phyloP scores from a whole-genome alignment of 2,888 invertebrate species.

The Dryomyza anilis region DNA sequence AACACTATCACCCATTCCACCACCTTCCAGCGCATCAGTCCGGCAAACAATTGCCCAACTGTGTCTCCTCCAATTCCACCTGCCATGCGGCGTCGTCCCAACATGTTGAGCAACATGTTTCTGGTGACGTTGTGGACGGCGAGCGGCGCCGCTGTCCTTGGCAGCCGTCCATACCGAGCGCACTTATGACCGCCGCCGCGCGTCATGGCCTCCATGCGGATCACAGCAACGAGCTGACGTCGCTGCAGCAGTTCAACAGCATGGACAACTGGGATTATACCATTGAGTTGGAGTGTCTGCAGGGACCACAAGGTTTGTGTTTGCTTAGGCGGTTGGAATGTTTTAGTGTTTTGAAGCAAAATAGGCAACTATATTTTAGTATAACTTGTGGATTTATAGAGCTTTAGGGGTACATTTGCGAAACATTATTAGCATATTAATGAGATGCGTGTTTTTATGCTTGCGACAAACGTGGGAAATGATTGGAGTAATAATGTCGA shows the following conservation, averaged over 20 bases:
- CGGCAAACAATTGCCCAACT: background rate
- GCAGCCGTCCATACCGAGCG: constrained; percentile 33
- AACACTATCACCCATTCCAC: background rate
- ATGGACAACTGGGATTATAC: constrained; percentile 86
- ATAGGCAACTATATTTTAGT: too few relatives aligned
- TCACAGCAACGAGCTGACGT: constrained; percentile 19
- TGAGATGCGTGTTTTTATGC: too few relatives aligned
- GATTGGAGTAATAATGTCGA: too few relatives aligned
- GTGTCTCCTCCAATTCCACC: background rate
- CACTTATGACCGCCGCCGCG: constrained; percentile 5
- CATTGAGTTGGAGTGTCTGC: constrained; percentile 79
- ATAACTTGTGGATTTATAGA: too few relatives aligned
- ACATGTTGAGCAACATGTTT: too few relatives aligned
- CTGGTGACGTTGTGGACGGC: too few relatives aligned
- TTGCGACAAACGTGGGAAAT: too few relatives aligned
- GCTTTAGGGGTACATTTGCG: too few relatives aligned
- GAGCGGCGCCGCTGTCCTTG: constrained; percentile 38
- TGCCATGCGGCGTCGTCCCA: background rate
- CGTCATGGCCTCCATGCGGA: constrained; percentile 24
- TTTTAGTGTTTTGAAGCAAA: too few relatives aligned
- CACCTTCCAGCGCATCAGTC: background rate
- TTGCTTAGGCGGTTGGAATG: background rate
- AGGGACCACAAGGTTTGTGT: constrained; percentile 74
- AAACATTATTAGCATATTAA: too few relatives aligned
- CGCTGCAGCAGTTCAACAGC: constrained; percentile 65